These are phyloP conservation scores for Lanius ludovicianus DNA, from an alignment of 2,113 vertebrate species.

Conservation along the genomic window DNA sequence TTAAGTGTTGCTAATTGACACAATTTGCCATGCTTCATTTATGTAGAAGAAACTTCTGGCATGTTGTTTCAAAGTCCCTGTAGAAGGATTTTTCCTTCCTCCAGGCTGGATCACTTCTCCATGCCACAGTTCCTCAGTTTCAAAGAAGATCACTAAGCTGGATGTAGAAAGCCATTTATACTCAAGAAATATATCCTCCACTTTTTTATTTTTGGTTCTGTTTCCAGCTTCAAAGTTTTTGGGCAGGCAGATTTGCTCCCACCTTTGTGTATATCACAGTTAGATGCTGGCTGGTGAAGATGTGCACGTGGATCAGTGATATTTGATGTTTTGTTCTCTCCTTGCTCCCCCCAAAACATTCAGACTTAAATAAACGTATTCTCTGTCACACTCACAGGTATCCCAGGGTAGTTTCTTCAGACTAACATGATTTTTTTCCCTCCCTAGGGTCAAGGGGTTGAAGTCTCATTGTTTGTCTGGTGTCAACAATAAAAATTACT, in stretches of 20 bases:
- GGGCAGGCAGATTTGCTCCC: not conserved
- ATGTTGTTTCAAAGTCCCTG: not conserved
- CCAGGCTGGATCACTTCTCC: not conserved
- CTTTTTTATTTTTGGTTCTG: not conserved
- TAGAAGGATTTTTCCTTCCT: not conserved
- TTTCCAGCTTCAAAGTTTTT: not conserved
- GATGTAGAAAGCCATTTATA: not conserved
- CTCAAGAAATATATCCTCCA: not conserved
- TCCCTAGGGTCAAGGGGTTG: not conserved
- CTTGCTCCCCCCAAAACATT: not conserved
- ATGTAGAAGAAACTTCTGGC: not conserved
- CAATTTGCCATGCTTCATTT: not conserved
- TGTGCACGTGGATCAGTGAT: not conserved
- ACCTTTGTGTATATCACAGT: not conserved
- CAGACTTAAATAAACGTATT: not conserved
- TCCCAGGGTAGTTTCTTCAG: not conserved
- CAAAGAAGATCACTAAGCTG: not conserved
- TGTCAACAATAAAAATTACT: not conserved
- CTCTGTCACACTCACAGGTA: not conserved
- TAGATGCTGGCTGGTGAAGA: not conserved
- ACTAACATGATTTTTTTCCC: not conserved
- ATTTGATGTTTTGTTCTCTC: not conserved
- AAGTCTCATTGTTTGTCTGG: not conserved
- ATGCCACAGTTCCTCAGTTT: not conserved
- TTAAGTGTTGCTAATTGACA: not conserved